These are phyloP conservation scores for Nematolebias whitei DNA, from an alignment of 2,113 vertebrate genomes.

Conservation along the genomic window DNA sequence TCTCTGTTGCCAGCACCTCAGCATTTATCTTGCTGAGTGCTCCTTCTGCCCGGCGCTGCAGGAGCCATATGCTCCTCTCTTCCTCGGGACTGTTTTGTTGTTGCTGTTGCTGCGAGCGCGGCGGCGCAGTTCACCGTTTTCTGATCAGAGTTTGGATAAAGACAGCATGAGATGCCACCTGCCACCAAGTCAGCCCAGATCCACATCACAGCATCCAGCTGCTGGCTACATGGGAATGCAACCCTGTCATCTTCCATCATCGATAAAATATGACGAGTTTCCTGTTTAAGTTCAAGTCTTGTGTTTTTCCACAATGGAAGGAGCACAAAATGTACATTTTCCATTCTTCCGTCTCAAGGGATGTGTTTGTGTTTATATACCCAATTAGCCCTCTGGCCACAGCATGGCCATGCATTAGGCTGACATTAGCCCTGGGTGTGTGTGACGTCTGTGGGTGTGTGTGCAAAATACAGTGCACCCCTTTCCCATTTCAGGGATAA, in stretches of 20 bases:
- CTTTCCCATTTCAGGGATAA: conserved; percentile 61
- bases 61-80: conserved; percentile 75
- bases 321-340: conserved; percentile 56
- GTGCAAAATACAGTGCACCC: conserved; percentile 58
- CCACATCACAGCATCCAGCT: conserved; percentile 32
- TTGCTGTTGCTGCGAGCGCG: conserved; percentile 45
- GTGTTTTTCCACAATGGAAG: conserved; percentile 37
- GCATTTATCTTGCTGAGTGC: conserved; percentile 66
- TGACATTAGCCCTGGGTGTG: conserved; percentile 76
- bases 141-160: conserved; percentile 67
- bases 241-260: conserved; percentile 64
- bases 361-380: conserved; percentile 81
- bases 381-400: conserved; percentile 81
- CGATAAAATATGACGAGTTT: conserved; percentile 35
- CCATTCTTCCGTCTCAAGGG: conserved; percentile 69
- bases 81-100: conserved; percentile 60
- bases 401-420: conserved; percentile 75
- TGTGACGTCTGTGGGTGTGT: conserved; percentile 52
- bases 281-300: conserved; percentile 43
- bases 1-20: conserved; percentile 71
- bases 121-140: conserved; percentile 57
- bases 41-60: conserved; percentile 73
- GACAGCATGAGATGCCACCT: conserved; percentile 67
- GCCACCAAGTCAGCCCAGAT: conserved; percentile 57
- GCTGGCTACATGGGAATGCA: conserved; percentile 49